A percentile compares a stretch with the other conserved stretches of the same genome.
These are phyloP conservation scores for Melanargia galathea DNA, from an alignment of 2,888 invertebrate genomes.

Conservation along the genomic window DNA sequence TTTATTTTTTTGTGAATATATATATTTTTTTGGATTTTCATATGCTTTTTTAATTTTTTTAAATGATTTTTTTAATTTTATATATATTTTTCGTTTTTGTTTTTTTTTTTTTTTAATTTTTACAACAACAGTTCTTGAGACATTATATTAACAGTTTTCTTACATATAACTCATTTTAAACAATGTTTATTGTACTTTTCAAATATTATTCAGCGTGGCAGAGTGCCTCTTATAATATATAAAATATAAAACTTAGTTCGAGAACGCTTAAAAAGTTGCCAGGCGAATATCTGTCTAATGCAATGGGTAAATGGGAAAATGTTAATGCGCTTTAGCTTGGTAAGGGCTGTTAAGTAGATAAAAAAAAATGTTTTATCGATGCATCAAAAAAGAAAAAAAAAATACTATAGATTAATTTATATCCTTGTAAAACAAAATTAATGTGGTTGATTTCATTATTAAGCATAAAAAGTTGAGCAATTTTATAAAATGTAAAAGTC, in stretches of 20 bases:
- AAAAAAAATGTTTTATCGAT: not conserved
- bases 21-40: constrained; percentile 44
- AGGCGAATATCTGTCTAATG: constrained; percentile 52
- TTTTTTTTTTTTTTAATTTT: constrained; percentile 56
- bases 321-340: too few species aligned
- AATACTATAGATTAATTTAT: not conserved
- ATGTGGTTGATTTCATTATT: not conserved
- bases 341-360: constrained; percentile 29
- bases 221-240: constrained; percentile 70
- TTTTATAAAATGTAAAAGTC: not conserved
- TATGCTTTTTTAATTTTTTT: constrained; percentile 42
- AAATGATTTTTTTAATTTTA: constrained; percentile 42
- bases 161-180: constrained; percentile 65
- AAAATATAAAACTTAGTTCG: constrained; percentile 76
- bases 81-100: constrained; percentile 46
- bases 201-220: constrained; percentile 61
- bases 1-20: constrained; percentile 55
- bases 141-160: constrained; percentile 75
- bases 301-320: constrained; percentile 47
- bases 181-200: constrained; percentile 78
- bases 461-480: not conserved
- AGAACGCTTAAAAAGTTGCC: constrained; percentile 60
- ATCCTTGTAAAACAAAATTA: not conserved
- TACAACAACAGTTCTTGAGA: constrained; percentile 71
- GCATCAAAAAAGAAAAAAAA: not conserved